Evolutionary conservation across 2,113 vertebrate species (phyloP).

Genomic region (Pterocles gutturalis): DNA sequence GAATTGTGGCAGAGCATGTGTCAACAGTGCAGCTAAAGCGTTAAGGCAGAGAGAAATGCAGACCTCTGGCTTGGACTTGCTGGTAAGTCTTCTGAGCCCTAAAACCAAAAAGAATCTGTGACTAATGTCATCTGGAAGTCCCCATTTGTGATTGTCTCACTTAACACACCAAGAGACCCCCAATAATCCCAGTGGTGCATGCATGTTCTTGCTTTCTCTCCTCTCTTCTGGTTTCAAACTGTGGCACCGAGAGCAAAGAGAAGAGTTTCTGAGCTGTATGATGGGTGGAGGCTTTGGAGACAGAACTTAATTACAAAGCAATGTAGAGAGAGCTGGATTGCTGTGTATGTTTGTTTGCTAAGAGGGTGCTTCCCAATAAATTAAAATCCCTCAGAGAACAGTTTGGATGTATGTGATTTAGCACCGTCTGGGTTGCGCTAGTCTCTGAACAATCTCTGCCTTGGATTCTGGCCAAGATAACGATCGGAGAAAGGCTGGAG

Average conservation of each 20-base stretch:
- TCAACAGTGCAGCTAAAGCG: rapidly evolving
- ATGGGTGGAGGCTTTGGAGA: neutral
- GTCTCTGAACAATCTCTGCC: slow-evolving; percentile 16
- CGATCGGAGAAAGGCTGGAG: neutral
- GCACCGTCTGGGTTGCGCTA: neutral
- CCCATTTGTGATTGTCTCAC: neutral
- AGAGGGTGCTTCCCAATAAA: slow-evolving; percentile 2
- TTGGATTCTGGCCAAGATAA: neutral
- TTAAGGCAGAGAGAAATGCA: neutral
- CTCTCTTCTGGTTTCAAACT: neutral
- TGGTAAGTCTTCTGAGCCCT: neutral
- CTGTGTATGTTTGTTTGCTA: neutral
- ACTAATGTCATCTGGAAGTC: neutral
- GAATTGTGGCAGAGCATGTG: neutral
- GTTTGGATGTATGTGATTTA: slow-evolving; percentile 28
- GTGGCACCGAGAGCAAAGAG: neutral
- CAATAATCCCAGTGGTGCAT: neutral
- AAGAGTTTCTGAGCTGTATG: neutral
- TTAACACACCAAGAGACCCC: neutral
- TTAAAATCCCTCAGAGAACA: neutral
- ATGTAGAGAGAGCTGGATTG: neutral
- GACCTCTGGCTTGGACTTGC: neutral
- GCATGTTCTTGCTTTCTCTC: neutral
- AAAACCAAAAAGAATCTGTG: neutral
- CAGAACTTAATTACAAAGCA: neutral